A percentile compares a stretch with the other conserved stretches of the same genome.
phyloP scores from a whole-genome alignment of 2,113 vertebrate species.

The Dendrocopos noguchii region DNA sequence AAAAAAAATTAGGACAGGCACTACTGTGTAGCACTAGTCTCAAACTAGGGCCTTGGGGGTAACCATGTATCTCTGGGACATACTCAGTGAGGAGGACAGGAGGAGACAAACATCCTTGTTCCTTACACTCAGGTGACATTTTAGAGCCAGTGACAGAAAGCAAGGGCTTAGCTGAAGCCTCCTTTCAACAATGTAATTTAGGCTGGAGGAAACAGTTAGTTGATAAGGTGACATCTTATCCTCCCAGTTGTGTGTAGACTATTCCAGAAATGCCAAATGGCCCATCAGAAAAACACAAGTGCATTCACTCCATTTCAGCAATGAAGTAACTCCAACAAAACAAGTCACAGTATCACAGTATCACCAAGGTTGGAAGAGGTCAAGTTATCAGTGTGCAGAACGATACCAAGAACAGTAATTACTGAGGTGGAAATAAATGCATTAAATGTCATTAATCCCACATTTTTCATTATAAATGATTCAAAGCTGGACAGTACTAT shows the following conservation, averaged over 20 bases:
- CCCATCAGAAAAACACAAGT: background rate
- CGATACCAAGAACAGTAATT: background rate
- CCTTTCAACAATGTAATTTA: background rate
- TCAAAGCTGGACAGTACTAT: background rate
- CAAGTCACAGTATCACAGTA: background rate
- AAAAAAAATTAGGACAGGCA: background rate
- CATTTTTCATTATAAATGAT: background rate
- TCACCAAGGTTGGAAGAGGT: too few relatives aligned
- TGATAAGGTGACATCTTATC: background rate
- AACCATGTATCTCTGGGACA: background rate
- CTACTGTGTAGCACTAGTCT: background rate
- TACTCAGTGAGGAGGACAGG: background rate
- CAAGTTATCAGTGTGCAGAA: background rate
- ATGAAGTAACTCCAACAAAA: background rate
- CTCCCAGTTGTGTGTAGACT: background rate
- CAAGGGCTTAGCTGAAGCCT: background rate
- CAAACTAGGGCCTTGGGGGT: background rate
- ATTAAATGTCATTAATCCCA: background rate
- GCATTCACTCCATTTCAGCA: background rate
- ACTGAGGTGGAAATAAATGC: background rate
- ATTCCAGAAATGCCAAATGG: slow-evolving; percentile 4
- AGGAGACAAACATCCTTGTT: background rate
- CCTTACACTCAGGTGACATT: background rate
- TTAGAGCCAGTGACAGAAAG: background rate
- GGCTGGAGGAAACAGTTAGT: slow-evolving; percentile 5